Conservation (phyloP, 2,797 vertebrate species). For the Hyperoplus lanceolatus region DNA sequence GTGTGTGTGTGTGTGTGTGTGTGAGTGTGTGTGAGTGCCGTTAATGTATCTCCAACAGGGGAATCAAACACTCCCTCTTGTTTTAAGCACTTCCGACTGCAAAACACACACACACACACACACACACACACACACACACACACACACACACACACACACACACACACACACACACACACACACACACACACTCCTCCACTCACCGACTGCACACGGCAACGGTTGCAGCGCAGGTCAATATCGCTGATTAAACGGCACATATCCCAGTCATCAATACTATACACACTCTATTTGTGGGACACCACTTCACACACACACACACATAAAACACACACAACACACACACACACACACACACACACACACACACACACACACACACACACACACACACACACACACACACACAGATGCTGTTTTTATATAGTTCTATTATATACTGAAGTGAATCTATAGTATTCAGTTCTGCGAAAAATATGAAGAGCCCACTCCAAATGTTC, state of each 20-base stretch:
- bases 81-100: constrained; percentile 71
- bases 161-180: too few species aligned
- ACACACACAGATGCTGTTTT: constrained; percentile 5
- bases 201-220: constrained; percentile 69
- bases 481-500: too few species aligned
- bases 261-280: constrained; percentile 92
- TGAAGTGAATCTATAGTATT: too few species aligned
- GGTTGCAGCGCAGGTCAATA: constrained; percentile 90
- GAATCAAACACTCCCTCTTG: constrained; percentile 81
- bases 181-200: constrained; percentile 49
- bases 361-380: constrained; percentile 36
- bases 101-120: too few species aligned
- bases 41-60: constrained; percentile 80
- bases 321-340: constrained; percentile 37
- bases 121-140: too few species aligned
- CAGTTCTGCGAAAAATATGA: too few species aligned
- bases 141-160: too few species aligned
- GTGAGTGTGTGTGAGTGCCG: constrained; percentile 39
- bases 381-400: too few species aligned
- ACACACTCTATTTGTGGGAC: constrained; percentile 90
- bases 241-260: constrained; percentile 95
- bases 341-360: constrained; percentile 35
- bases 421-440: too few species aligned
- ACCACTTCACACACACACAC: constrained; percentile 54
- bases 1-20: too few species aligned